These are phyloP conservation scores for Dascillus cervinus DNA, from an alignment of 2,888 invertebrate species.

Conservation along the genomic window DNA sequence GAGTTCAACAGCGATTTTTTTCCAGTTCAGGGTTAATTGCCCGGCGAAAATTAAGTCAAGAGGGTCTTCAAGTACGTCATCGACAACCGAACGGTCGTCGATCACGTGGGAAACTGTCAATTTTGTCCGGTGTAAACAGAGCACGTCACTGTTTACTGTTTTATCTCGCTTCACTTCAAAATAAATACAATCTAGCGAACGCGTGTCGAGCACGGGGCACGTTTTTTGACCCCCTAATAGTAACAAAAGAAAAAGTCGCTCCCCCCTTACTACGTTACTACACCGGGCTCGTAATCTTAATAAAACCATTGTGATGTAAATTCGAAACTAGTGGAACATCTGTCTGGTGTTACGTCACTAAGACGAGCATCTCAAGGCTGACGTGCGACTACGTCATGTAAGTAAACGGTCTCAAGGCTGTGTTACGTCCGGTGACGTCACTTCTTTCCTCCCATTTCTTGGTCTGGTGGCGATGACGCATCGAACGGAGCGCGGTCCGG, in stretches of 20 bases:
- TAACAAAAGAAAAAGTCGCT: slow-evolving; percentile 40
- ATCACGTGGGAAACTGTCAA: no score
- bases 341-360: slow-evolving; percentile 27
- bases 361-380: slow-evolving; percentile 20
- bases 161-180: slow-evolving; percentile 32
- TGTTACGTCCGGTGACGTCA: slow-evolving; percentile 39
- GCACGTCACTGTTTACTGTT: slow-evolving; percentile 31
- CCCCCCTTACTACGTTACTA: slow-evolving; percentile 33
- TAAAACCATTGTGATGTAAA: slow-evolving; percentile 42
- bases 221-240: slow-evolving; percentile 40
- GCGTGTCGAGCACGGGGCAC: slow-evolving; percentile 42
- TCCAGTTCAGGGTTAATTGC: no score
- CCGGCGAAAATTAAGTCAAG: no score
- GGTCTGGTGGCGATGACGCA: no score
- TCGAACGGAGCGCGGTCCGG: no score
- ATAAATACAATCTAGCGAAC: slow-evolving; percentile 38
- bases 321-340: slow-evolving; percentile 31
- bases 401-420: slow-evolving; percentile 42
- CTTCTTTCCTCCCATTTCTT: slow-evolving; percentile 13
- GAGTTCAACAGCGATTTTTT: no score
- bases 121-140: no score
- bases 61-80: no score
- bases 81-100: no score
- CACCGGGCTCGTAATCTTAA: slow-evolving; percentile 43
- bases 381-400: slow-evolving; percentile 29